Base-by-base conservation (phyloP, 2,797 vertebrate genomes). In the Orestias chungarensis region DNA sequence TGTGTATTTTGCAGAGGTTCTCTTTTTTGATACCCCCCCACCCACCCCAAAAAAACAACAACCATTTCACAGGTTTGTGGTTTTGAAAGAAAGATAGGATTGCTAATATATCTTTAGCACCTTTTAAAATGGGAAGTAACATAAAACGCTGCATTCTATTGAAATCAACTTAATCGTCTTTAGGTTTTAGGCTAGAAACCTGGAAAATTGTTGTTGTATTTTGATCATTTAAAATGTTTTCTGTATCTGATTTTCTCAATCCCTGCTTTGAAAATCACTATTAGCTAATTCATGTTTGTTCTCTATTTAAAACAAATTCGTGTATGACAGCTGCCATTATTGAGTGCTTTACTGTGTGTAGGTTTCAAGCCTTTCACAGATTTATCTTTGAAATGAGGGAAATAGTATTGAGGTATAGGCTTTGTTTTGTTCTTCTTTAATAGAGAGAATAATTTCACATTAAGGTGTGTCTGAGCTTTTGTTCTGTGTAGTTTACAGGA, bases 391-490 rank as follows among this genome's bases (percentile, higher is more conserved):
- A 9, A 62, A n/a, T n/a, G 35, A 62, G 35, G 59, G 23, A 62
- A n/a, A n/a, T 14, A n/a, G 35, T 25, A 25, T 20, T 42, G 42
- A 6, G n/a, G 11, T 15, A 40, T 6, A 40, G 2, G 6, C 23
- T 40, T n/a, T n/a, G n/a, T n/a, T n/a, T n/a, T n/a, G n/a, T n/a
- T n/a, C n/a, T n/a, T n/a, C n/a, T n/a, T n/a, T n/a, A n/a, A n/a
- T n/a, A n/a, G n/a, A n/a, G n/a, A n/a, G n/a, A n/a, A n/a, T n/a
- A n/a, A 35, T 23, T 55, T 52, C 50, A 11, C 27, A n/a, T 52
- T 14, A 27, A 1, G 11, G 25, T 55, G 71, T 76, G 71, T 38
- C 46, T 70, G 68, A 54, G 6, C 62, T 33, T 49, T 49, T 73
- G 25, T 74, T 72, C n/a, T 12, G 27, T 59, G 40, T 46, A n/a